Percentiles rank a stretch among this genome's conserved stretches.
phyloP scores from a whole-genome alignment of 1,140 invertebrate genomes.

The Cyrtorhinus lividipennis region DNA sequence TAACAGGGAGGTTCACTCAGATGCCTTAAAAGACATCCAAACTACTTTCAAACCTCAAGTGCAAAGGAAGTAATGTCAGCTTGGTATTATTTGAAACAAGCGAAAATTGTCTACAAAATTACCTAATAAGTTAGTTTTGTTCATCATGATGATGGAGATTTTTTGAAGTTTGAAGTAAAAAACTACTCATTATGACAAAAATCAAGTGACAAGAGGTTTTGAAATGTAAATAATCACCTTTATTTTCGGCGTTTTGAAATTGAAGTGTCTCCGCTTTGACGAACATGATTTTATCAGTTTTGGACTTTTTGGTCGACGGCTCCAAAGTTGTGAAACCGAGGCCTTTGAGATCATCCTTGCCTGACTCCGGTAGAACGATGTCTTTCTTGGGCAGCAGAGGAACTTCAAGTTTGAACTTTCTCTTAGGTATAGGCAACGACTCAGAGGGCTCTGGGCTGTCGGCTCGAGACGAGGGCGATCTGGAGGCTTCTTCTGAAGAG shows the following conservation, averaged over 20 bases:
- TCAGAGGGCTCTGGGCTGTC: conserved; percentile 41
- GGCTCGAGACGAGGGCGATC: conserved; percentile 36
- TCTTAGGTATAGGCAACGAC: conserved; percentile 12
- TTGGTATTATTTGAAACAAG: too few relatives aligned
- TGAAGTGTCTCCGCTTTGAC: conserved; percentile 30
- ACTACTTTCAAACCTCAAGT: too few relatives aligned
- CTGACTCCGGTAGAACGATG: not conserved
- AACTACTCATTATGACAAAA: too few relatives aligned
- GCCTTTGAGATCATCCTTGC: conserved; percentile 13
- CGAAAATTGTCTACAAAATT: too few relatives aligned
- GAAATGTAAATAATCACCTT: too few relatives aligned
- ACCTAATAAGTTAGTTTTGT: too few relatives aligned
- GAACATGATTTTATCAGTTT: conserved; percentile 30
- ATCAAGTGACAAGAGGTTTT: too few relatives aligned
- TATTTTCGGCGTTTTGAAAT: not conserved
- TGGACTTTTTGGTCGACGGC: conserved; percentile 21
- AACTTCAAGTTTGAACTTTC: conserved; percentile 11
- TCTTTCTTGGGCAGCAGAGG: not conserved
- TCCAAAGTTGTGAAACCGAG: conserved; percentile 23
- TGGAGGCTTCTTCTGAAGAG: conserved; percentile 23
- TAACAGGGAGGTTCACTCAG: too few relatives aligned
- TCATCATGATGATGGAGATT: too few relatives aligned
- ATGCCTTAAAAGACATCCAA: too few relatives aligned
- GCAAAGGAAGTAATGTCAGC: too few relatives aligned
- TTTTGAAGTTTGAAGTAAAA: too few relatives aligned